Evolutionary conservation across 2,888 invertebrate genomes (phyloP), one percentile per base, ranked within the genome.

Genomic region (Stenchaetothrips biformis): DNA sequence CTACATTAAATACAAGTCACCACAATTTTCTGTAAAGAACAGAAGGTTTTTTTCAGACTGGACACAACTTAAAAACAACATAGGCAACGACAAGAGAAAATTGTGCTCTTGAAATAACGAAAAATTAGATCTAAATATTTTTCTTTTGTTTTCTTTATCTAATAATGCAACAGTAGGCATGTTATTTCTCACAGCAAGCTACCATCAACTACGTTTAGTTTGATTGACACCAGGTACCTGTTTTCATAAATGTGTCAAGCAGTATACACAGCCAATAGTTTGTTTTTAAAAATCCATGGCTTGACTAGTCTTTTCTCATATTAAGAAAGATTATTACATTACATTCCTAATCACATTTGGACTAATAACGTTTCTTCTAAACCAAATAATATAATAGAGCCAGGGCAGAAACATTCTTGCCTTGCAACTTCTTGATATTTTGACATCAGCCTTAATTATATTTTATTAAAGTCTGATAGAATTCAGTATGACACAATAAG

Each of bases 211-310:
- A 74, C 67, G 25, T 74, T 74, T 74, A 74, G 25, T 74, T 25
- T 74, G 67, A 74, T 74, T 74, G 67, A 74, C 67, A 74, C 67
- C 67, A 74, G 67, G 67, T 74, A 74, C 67, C 67, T 74, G 21
- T 74, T 74, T 74, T 7, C 25, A 74, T 21, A 25, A 25, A 74
- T 25, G 67, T 74, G 67, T 74, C 67, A 74, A 74, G 67, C 67
- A 74, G 67, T 25, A 74, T 74, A 25, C 67, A 74, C 67, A 74
- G 67, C 67, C 67, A 74, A 74, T 25, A 74, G 53, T 13, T 13
- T 74, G 11, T 74, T 74, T 62, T 67, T 74, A 25, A 21, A 21
- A 25, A 25, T 74, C 67, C 21, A 74, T 21, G 7, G 67, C 67
- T 74, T 74, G 67, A 74, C 67, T 74, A 74, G 67, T 74, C 67